A percentile compares a stretch with the other conserved stretches of the same genome.
These are phyloP conservation scores for Drosophila koepferae DNA, from an alignment of 2,888 invertebrate genomes.

Conservation along the genomic window DNA sequence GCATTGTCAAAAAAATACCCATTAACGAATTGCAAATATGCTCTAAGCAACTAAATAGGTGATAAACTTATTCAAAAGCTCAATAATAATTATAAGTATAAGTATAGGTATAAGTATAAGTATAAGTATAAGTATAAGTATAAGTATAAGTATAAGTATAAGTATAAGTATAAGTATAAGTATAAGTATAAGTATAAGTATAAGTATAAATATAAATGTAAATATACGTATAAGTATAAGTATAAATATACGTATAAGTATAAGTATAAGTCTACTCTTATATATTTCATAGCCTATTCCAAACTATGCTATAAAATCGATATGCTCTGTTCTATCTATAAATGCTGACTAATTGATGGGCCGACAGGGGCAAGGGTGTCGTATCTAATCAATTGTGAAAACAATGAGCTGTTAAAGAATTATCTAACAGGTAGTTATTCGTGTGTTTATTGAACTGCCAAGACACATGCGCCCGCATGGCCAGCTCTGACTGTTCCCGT, in stretches of 20 bases:
- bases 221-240: background rate
- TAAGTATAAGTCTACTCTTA: background rate
- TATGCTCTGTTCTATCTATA: constrained; percentile 9
- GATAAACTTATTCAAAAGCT: background rate
- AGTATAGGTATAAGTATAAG: background rate
- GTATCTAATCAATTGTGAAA: constrained; percentile 64
- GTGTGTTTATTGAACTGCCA: constrained; percentile 37
- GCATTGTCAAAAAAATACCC: background rate
- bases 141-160: background rate
- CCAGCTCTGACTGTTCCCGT: background rate
- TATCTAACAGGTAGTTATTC: constrained; percentile 50
- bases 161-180: background rate
- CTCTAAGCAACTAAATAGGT: background rate
- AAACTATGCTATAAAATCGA: background rate
- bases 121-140: background rate
- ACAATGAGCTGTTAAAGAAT: constrained; percentile 37
- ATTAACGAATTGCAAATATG: background rate
- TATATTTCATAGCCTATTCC: background rate
- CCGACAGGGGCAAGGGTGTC: constrained; percentile 34
- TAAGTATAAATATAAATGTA: background rate
- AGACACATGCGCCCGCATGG: background rate
- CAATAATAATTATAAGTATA: background rate
- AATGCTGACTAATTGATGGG: constrained; percentile 52
- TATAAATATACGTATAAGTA: background rate
- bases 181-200: background rate